phyloP scores from a whole-genome alignment of 2,888 invertebrate genomes.

The Unio delphinus region DNA sequence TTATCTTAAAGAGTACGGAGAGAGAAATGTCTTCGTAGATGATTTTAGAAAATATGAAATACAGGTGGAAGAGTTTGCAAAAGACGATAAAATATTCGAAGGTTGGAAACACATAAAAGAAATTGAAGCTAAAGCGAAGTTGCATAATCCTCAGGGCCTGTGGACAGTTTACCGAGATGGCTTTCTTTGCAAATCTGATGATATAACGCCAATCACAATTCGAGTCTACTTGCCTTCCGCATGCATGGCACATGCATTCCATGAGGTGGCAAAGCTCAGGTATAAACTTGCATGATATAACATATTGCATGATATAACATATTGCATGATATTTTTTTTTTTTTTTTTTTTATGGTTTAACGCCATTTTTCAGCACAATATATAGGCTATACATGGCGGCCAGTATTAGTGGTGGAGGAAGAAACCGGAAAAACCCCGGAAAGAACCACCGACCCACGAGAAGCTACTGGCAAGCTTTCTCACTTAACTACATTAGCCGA shows the following conservation, averaged over 20 bases:
- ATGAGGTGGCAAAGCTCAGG: slow-evolving; percentile 56
- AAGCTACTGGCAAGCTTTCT: no score
- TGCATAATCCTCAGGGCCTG: slow-evolving; percentile 31
- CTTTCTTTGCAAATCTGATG: slow-evolving; percentile 19
- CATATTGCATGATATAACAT: no score
- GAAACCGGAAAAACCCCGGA: no score
- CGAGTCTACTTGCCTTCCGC: slow-evolving; percentile 44
- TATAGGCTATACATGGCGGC: no score
- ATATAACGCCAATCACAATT: slow-evolving; percentile 33
- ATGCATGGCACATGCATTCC: slow-evolving; percentile 33
- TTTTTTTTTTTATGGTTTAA: no score
- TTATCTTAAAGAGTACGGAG: slow-evolving; percentile 39
- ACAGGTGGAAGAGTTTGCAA: slow-evolving; percentile 17
- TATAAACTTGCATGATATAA: slow-evolving; percentile 10
- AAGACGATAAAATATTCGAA: slow-evolving; percentile 27
- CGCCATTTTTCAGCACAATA: no score
- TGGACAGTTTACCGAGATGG: slow-evolving; percentile 46
- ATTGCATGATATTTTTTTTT: no score
- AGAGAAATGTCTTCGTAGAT: slow-evolving; percentile 43
- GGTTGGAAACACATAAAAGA: slow-evolving; percentile 26
- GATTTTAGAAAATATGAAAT: slow-evolving; percentile 36
- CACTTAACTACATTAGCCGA: no score
- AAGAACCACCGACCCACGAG: no score
- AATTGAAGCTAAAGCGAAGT: slow-evolving; percentile 19
- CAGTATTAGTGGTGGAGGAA: no score